Base-by-base conservation (phyloP, 1,140 invertebrate species). In the Bombus turneri region DNA sequence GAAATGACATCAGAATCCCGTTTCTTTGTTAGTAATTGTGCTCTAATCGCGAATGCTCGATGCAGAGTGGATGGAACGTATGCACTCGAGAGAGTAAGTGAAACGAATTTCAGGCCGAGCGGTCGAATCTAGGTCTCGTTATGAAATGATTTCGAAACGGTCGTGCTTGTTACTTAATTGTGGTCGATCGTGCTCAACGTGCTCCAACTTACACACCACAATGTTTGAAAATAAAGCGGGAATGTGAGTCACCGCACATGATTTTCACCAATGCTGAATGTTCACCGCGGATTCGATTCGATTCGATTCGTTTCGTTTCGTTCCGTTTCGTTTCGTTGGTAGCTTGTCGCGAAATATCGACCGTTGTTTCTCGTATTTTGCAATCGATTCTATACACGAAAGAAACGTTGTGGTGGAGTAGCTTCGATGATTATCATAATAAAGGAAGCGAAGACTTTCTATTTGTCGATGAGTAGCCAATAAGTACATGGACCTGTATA, bases 131-230 rank as follows among this genome's bases (percentile, higher is more conserved):
- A 85, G 86, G 86, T 80, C 83, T 89, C 88, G 86, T 90, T 90
- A 82, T 90, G 88, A 90, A 90, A 90, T 53, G 57, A 89, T 90
- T 90, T 89, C 88, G 71, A 89, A 83, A 90, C 37, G 47, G 31
- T 13, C 39, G 37, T 22, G 31, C 31, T 57, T 53, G 86, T 90
- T 90, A 85, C 89, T 89, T 89, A 87, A 90, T 90, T 90, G 79
- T 43, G 47, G 41, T n/a, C 79, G 83, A 89, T 89, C 78, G 73
- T 78, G 86, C 74, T 53, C 66, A 39, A 77, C 66, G 62, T 53
- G 68, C 59, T 81, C 80, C 69, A 83, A 62, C 22, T 34, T 76
- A 12, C 83, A 57, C 47, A 22, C 47, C 47, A 28, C 75, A 37
- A 31, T n/a, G 18, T 71, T 77, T 41, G 34, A 74, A 62, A 74